These are phyloP conservation scores for Stichopus chloronotus DNA, from an alignment of 35 echinoderm and acorn worm genomes.

Conservation along the genomic window DNA sequence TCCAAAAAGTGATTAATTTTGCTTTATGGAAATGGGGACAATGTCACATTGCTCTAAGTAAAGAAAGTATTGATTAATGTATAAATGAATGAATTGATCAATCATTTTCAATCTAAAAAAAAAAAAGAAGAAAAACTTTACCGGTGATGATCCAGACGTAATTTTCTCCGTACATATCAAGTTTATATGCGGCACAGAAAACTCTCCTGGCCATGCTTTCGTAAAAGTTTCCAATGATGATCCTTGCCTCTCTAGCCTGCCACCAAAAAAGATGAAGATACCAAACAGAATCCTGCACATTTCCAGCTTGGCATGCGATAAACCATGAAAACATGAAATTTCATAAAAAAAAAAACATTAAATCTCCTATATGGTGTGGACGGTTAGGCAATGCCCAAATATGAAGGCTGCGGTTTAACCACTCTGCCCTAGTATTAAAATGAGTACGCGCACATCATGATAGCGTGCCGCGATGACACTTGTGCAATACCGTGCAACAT, in stretches of 20 bases:
- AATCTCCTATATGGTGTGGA: no score
- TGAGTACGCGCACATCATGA: no score
- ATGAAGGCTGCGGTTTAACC: no score
- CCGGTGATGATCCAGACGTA: conserved; percentile 96
- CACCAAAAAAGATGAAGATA: background rate
- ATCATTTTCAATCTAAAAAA: conserved; percentile 1
- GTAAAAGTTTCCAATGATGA: conserved; percentile 92
- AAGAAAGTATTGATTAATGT: no score
- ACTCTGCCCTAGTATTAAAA: no score
- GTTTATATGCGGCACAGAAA: conserved; percentile 82
- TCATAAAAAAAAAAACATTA: background rate
- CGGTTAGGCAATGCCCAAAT: no score
- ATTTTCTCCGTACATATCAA: conserved; percentile 84
- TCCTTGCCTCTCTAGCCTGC: conserved; percentile 81
- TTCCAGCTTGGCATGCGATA: background rate
- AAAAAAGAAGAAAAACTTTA: conserved; percentile 16
- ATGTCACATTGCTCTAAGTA: no score
- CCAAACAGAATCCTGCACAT: background rate
- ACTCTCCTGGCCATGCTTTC: conserved; percentile 72
- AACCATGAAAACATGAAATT: background rate
- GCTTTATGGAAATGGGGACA: no score
- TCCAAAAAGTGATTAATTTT: no score
- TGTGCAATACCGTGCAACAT: no score
- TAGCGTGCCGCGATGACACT: no score
- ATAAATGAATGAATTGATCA: background rate